These are phyloP conservation scores for Synanthedon myopaeformis DNA, from an alignment of 2,888 invertebrate species.

Conservation along the genomic window DNA sequence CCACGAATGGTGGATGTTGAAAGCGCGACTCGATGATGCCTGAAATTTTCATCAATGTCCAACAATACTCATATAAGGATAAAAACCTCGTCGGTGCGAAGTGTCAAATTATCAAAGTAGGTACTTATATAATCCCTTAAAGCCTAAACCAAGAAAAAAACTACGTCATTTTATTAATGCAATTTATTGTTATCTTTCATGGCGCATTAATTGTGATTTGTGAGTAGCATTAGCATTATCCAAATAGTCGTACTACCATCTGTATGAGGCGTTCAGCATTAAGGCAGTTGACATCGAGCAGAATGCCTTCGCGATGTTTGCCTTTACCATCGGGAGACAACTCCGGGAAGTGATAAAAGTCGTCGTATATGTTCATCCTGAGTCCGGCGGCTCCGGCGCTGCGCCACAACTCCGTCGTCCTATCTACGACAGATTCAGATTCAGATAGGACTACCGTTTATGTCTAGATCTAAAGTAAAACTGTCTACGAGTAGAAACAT, in stretches of 20 bases:
- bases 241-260: slow-evolving; percentile 14
- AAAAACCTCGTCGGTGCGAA: too few species aligned
- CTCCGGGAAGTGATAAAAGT: slow-evolving; percentile 10
- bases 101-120: too few species aligned
- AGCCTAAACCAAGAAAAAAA: too few species aligned
- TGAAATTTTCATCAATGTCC: slow-evolving; percentile 9
- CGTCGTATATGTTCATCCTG: slow-evolving; percentile 14
- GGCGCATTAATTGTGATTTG: too few species aligned
- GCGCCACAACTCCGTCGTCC: slow-evolving; percentile 14
- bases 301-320: slow-evolving; percentile 35
- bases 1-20: slow-evolving; percentile 45
- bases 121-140: too few species aligned
- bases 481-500: too few species aligned
- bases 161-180: too few species aligned
- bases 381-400: slow-evolving; percentile 16
- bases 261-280: slow-evolving; percentile 16
- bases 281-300: slow-evolving; percentile 36
- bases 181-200: too few species aligned
- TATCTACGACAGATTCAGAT: slow-evolving; percentile 12
- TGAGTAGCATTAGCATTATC: too few species aligned
- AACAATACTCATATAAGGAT: too few species aligned
- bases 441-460: too few species aligned
- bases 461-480: too few species aligned
- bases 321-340: slow-evolving; percentile 25
- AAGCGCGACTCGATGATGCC: slow-evolving; percentile 41